Conservation (phyloP, 2,113 vertebrate genomes). For the Myotis brandtii region DNA sequence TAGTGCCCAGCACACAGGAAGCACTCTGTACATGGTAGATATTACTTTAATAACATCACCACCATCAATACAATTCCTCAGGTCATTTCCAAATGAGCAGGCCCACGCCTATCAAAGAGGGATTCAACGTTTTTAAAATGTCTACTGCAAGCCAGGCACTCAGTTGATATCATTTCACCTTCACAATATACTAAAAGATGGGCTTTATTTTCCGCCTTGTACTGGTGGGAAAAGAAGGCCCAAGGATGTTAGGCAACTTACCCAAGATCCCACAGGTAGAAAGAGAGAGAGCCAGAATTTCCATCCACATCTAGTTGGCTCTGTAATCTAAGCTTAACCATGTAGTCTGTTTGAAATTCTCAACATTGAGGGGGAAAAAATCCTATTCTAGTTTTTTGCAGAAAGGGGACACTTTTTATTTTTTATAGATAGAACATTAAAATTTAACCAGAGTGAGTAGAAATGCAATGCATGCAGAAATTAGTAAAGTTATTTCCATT, state of each 20-base stretch:
- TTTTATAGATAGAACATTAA: slow-evolving; percentile 64
- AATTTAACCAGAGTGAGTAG: slow-evolving; percentile 55
- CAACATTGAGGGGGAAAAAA: neutral
- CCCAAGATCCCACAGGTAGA: neutral
- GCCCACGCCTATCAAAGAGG: neutral
- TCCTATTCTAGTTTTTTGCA: neutral
- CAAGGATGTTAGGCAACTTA: neutral
- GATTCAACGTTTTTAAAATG: neutral
- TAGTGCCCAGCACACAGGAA: neutral
- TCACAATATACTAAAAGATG: neutral
- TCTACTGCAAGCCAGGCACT: neutral
- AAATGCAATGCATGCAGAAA: neutral
- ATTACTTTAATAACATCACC: neutral
- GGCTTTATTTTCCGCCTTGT: neutral
- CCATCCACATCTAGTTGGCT: neutral
- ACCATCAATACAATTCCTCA: neutral
- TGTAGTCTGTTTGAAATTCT: slow-evolving; percentile 36
- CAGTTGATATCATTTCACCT: neutral
- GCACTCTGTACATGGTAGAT: neutral
- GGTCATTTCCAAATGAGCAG: neutral
- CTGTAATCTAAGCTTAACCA: neutral
- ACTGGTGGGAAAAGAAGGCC: neutral
- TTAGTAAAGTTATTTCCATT: neutral
- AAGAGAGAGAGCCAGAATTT: neutral
- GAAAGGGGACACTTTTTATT: slow-evolving; percentile 1